phyloP scores from a whole-genome alignment of 2,888 invertebrate species.

The Endomychus coccineus region DNA sequence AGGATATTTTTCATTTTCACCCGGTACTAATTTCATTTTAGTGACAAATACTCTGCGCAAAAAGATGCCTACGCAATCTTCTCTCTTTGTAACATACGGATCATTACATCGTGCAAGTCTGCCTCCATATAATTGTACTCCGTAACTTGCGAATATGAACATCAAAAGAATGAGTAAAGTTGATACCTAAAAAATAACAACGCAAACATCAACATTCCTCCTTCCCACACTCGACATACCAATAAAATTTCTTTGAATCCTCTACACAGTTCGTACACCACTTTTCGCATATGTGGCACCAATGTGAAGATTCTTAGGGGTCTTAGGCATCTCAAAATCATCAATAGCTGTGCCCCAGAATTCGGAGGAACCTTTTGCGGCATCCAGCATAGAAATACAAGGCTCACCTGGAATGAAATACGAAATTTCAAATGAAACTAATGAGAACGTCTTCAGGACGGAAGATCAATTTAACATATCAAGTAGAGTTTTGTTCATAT shows the following conservation, averaged over 20 bases:
- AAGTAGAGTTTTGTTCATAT: too few relatives aligned
- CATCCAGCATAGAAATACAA: constrained; percentile 96
- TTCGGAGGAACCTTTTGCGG: constrained; percentile 86
- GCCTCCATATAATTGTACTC: constrained; percentile 96
- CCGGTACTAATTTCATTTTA: constrained; percentile 89
- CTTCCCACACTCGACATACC: constrained; percentile 53
- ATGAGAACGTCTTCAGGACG: too few relatives aligned
- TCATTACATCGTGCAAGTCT: constrained; percentile 95
- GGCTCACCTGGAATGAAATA: constrained; percentile 75
- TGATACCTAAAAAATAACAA: too few relatives aligned
- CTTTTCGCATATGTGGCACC: constrained; percentile 98
- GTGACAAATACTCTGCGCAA: constrained; percentile 94
- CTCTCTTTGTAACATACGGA: constrained; percentile 72
- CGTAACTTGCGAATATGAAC: constrained; percentile 99
- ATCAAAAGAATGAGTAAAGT: constrained; percentile 92
- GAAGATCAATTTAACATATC: too few relatives aligned
- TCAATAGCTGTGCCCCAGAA: constrained; percentile 87
- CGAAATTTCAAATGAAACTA: too few relatives aligned
- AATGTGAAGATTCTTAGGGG: constrained; percentile 95
- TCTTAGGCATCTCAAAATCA: constrained; percentile 93
- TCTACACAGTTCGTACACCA: constrained; percentile 95
- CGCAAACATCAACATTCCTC: too few relatives aligned
- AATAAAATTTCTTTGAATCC: constrained; percentile 98
- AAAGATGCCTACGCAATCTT: constrained; percentile 91
- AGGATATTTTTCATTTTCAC: constrained; percentile 80